These are phyloP conservation scores for Eclectus roratus DNA, from an alignment of 2,113 vertebrate genomes.

Conservation along the genomic window DNA sequence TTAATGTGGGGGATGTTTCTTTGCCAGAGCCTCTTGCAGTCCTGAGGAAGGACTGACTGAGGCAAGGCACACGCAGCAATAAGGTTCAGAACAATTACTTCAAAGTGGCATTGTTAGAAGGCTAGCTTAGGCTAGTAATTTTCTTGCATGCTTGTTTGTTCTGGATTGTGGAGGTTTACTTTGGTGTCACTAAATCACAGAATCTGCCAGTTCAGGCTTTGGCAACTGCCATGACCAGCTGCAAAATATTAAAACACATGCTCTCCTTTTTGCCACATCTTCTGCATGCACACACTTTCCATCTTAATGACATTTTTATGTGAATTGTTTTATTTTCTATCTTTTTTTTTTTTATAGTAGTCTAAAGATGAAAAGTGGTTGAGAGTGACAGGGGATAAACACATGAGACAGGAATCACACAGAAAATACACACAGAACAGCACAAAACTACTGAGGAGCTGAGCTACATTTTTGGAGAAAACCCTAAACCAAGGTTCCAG, in stretches of 20 bases:
- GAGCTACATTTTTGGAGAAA: background rate
- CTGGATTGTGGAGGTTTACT: background rate
- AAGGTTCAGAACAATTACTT: background rate
- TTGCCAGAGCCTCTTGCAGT: background rate
- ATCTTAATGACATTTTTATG: background rate
- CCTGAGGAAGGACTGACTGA: rapidly evolving
- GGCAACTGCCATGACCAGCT: background rate
- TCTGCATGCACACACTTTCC: background rate
- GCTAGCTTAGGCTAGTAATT: background rate
- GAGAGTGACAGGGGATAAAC: background rate
- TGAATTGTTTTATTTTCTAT: background rate
- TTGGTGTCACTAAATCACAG: background rate
- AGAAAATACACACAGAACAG: background rate
- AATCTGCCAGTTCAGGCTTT: background rate
- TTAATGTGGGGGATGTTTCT: background rate
- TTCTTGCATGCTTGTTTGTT: background rate
- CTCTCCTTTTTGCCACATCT: background rate
- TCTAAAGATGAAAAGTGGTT: background rate
- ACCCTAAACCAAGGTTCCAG: background rate
- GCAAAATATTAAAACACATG: background rate
- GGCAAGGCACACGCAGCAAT: rapidly evolving
- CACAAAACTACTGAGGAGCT: background rate
- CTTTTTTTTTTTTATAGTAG: background rate
- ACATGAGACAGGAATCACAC: no score
- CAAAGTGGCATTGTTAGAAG: background rate